These are phyloP conservation scores for Tipula helvola DNA, from an alignment of 2,888 invertebrate genomes.

Conservation along the genomic window DNA sequence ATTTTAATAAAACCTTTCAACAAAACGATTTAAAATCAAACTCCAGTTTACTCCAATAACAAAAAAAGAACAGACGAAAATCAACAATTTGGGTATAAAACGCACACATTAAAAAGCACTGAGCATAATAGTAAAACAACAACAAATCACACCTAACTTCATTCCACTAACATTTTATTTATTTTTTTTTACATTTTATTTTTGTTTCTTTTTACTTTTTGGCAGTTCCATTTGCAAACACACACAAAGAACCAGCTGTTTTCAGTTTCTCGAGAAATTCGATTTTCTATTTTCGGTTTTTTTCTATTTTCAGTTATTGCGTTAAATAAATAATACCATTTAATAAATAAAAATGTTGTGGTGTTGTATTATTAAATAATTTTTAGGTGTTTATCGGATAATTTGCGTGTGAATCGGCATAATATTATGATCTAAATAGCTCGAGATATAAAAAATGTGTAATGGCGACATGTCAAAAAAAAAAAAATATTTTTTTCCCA, in stretches of 20 bases:
- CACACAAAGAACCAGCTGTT: background rate
- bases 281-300: background rate
- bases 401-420: background rate
- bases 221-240: conserved; percentile 4
- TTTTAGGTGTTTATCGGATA: background rate
- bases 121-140: background rate
- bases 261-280: background rate
- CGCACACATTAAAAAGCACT: background rate
- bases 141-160: background rate
- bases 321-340: background rate
- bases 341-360: background rate
- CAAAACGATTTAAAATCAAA: too few species aligned
- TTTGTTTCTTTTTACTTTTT: background rate
- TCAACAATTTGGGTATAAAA: background rate
- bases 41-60: too few species aligned
- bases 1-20: too few species aligned
- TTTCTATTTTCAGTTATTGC: background rate
- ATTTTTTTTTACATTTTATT: background rate
- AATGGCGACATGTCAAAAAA: conserved; percentile 4
- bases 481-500: background rate
- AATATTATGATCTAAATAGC: background rate
- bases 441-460: background rate
- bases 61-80: too few species aligned
- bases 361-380: background rate
- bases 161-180: background rate